Base-by-base conservation (phyloP, 2,797 vertebrate species). In the Onychomys arenicola region DNA sequence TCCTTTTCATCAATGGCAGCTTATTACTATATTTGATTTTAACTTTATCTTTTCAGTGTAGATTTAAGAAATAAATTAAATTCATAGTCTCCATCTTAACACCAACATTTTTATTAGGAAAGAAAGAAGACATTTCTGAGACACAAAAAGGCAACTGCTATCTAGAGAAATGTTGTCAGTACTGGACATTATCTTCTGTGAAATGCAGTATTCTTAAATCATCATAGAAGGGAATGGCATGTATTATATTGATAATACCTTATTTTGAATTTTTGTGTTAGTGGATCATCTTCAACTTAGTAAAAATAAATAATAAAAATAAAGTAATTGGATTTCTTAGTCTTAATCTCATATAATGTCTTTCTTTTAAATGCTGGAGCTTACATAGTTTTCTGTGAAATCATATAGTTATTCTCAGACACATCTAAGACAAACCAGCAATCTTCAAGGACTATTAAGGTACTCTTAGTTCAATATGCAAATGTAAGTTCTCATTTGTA, bases 21-120 rank as follows among this genome's bases (percentile, higher is more conserved):
- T 95, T 97, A 93, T 95, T 96, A 88, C 95, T 95, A 52, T 93
- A 75, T 91, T 95, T 96, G 93, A 93, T 96, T 96, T 94, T 95
- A 93, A 90, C 57, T 94, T 96, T 92, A 89, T 17, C 25, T 89
- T 96, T 97, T 76, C 43, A 73, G 67, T 90, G 40, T 78, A 92
- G 67, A 93, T 96, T 97, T 90, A 90, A 93, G 71, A 96, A 92
- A 94, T 77, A 94, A 95, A 89, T 89, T 57, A 86, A 96, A 94
- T 88, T 52, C 21, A 19, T 63, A 59, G 23, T 27, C 94, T 63
- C n/a, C 55, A 73, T 46, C 32, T 55, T 90, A 95, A 63, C 3
- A 89, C 9, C n/a, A 89, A 73, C 32, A 29, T 46, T 94, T 93
- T 27, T 92, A 69, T 69, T n/a, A 90, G 55, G 21, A 71, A 29